Evolutionary conservation across 2,797 vertebrate species (phyloP).

Genomic region (Leptodactylus fallax): DNA sequence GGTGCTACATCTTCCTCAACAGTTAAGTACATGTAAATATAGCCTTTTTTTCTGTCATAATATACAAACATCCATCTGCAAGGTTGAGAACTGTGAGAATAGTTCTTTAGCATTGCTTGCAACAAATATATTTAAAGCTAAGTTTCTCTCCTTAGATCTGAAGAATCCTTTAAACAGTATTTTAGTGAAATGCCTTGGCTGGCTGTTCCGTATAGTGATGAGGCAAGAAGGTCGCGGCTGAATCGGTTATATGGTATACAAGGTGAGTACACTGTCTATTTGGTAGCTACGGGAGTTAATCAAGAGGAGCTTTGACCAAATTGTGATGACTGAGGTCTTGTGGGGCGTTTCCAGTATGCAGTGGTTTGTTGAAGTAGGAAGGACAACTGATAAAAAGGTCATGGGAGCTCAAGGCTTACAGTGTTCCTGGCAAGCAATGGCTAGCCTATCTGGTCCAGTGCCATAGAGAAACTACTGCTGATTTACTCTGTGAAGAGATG

Average conservation of each 20-base stretch:
- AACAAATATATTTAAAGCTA: not conserved
- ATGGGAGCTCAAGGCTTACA: too few relatives aligned
- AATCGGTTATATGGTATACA: conserved; percentile 97
- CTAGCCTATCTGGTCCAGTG: too few relatives aligned
- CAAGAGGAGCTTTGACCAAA: too few relatives aligned
- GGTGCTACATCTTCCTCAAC: too few relatives aligned
- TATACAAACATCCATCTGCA: not conserved
- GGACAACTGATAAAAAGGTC: too few relatives aligned
- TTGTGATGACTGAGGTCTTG: too few relatives aligned
- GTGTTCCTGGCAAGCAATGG: too few relatives aligned
- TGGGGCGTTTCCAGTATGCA: too few relatives aligned
- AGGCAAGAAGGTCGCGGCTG: conserved; percentile 91
- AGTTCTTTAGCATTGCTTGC: not conserved
- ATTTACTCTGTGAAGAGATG: too few relatives aligned
- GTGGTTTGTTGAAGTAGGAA: too few relatives aligned
- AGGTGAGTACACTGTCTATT: conserved; percentile 77
- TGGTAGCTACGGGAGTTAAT: not conserved
- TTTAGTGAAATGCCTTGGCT: conserved; percentile 99
- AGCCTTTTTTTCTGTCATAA: not conserved
- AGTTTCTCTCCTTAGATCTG: conserved; percentile 80
- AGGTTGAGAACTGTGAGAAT: not conserved
- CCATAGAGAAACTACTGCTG: too few relatives aligned
- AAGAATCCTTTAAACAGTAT: conserved; percentile 98
- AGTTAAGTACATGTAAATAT: not conserved
- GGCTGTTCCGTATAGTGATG: conserved; percentile 90